These are phyloP conservation scores for Perccottus glenii DNA, from an alignment of 2,113 vertebrate species.

Conservation along the genomic window DNA sequence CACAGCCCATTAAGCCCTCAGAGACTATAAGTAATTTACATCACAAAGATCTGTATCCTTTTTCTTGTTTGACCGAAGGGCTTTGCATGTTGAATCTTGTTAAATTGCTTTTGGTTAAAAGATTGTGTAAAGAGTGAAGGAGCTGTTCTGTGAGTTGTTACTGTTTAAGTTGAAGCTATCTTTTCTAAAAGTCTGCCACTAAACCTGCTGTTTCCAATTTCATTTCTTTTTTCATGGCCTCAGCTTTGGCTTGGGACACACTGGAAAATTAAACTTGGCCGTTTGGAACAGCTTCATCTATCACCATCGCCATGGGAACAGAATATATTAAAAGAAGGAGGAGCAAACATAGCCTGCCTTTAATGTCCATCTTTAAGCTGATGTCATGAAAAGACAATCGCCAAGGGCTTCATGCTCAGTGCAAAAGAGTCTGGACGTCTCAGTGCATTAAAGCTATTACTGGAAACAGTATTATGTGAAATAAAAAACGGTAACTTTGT, in stretches of 20 bases:
- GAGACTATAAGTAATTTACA: conserved; percentile 62
- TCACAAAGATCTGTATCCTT: conserved; percentile 57
- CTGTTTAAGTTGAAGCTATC: conserved; percentile 37
- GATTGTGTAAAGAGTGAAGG: conserved; percentile 30
- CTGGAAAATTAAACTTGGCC: conserved; percentile 51
- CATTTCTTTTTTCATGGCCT: conserved; percentile 21
- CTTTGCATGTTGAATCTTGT: conserved; percentile 28
- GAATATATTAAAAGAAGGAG: conserved; percentile 7
- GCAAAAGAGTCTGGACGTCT: background rate
- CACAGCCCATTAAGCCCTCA: conserved; percentile 54
- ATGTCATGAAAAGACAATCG: conserved; percentile 49
- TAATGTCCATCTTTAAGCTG: conserved; percentile 19
- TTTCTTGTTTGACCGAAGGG: conserved; percentile 32
- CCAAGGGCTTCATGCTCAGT: background rate
- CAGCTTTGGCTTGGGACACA: conserved; percentile 18
- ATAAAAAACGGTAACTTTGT: background rate
- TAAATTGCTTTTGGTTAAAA: background rate
- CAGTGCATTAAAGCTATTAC: background rate
- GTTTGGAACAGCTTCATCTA: conserved; percentile 41
- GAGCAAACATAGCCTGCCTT: conserved; percentile 29
- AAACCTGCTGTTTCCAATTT: conserved; percentile 55
- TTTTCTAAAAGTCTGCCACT: conserved; percentile 36
- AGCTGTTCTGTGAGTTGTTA: conserved; percentile 39
- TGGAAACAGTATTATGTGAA: background rate
- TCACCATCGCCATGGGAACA: conserved; percentile 29